Conservation (phyloP, 2,797 vertebrate genomes). For the Petrocephalus schoutedeni region DNA sequence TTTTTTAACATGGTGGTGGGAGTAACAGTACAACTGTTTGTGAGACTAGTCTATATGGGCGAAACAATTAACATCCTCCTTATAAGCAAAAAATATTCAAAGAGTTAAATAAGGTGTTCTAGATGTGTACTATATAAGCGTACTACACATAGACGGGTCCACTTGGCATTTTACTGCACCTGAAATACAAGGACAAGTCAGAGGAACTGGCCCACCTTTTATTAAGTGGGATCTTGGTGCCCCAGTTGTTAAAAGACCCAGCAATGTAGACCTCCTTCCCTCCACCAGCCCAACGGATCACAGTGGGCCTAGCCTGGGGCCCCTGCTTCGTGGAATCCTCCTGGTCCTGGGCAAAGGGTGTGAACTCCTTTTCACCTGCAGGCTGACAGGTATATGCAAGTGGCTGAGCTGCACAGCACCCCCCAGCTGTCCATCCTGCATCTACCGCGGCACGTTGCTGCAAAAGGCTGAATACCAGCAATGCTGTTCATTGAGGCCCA, state of each 20-base stretch:
- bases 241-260: conserved; percentile 95
- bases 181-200: neutral
- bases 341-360: conserved; percentile 73
- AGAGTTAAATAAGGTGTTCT: neutral
- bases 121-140: neutral
- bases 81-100: neutral
- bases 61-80: neutral
- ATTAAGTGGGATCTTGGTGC: conserved; percentile 89
- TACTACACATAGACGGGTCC: neutral
- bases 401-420: neutral
- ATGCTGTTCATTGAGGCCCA: neutral
- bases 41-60: neutral
- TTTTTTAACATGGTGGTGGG: neutral
- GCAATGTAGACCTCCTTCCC: conserved; percentile 94
- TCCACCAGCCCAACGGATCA: conserved; percentile 92
- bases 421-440: neutral
- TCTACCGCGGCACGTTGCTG: neutral
- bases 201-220: conserved; percentile 73
- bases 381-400: conserved; percentile 41
- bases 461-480: neutral
- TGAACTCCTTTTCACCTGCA: conserved; percentile 76
- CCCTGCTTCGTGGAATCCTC: conserved; percentile 78
- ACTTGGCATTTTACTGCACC: neutral
- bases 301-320: conserved; percentile 86
- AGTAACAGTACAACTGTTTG: neutral